A percentile compares a stretch with the other conserved stretches of the same genome.
Evolutionary conservation across 2,888 invertebrate species (phyloP).

Genomic region (Brachylomia viminalis): DNA sequence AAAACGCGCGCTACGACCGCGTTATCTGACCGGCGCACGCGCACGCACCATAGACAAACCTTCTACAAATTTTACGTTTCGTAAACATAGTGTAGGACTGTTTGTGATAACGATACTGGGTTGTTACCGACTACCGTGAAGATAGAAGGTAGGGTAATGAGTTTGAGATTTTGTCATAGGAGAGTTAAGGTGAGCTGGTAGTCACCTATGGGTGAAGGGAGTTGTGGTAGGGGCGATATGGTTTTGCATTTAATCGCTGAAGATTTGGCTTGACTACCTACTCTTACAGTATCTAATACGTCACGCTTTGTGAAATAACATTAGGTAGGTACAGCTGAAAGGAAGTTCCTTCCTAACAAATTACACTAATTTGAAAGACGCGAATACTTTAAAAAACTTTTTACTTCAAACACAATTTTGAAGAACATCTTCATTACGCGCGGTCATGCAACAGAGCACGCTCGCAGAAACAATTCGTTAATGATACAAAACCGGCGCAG

Average conservation of each 20-base stretch:
- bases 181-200: neutral
- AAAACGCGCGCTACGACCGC: slow-evolving; percentile 54
- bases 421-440: slow-evolving; percentile 47
- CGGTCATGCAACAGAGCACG: slow-evolving; percentile 35
- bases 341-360: neutral
- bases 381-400: slow-evolving; percentile 21
- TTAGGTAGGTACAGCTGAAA: neutral
- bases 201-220: neutral
- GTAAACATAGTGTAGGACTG: slow-evolving; percentile 59
- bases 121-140: slow-evolving; percentile 39
- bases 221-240: no score
- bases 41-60: slow-evolving; percentile 60
- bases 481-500: slow-evolving; percentile 70
- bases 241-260: neutral
- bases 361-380: slow-evolving; percentile 28
- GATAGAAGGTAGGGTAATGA: neutral
- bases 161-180: neutral
- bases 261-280: neutral
- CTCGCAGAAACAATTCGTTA: slow-evolving; percentile 69
- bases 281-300: neutral
- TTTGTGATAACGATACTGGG: slow-evolving; percentile 51
- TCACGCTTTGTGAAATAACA: neutral
- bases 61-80: slow-evolving; percentile 64
- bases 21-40: slow-evolving; percentile 67
- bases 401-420: slow-evolving; percentile 37